These are phyloP conservation scores for Eulemur rufifrons DNA, from an alignment of 2,113 vertebrate species.

Conservation along the genomic window DNA sequence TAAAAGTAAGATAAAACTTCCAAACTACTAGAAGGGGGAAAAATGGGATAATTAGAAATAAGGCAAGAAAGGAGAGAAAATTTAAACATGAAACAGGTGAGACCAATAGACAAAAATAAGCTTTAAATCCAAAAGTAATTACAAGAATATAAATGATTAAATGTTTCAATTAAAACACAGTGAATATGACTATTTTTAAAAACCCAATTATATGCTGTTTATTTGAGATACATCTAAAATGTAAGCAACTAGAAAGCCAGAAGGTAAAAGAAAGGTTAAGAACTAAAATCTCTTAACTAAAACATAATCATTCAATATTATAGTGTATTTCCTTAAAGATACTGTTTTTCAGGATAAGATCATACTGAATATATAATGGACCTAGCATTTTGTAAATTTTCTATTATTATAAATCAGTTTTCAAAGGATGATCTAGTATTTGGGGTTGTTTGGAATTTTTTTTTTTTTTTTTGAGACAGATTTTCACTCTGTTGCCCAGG, in stretches of 20 bases:
- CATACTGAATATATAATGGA: background rate
- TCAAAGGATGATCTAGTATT: background rate
- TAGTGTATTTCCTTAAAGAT: background rate
- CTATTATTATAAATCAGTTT: constrained; percentile 15
- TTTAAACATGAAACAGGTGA: background rate
- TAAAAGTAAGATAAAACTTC: constrained; percentile 1
- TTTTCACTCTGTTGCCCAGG: too few species aligned
- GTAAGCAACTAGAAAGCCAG: background rate
- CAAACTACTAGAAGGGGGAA: background rate
- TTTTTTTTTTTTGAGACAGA: too few species aligned
- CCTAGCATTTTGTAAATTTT: background rate
- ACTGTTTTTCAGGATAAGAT: background rate
- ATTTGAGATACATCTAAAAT: background rate
- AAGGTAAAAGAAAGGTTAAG: background rate
- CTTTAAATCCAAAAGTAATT: background rate
- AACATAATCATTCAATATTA: background rate
- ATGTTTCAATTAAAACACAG: background rate
- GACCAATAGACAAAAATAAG: background rate
- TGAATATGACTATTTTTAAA: background rate
- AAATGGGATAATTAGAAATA: constrained; percentile 2
- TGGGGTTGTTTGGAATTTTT: background rate
- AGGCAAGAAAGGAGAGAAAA: background rate
- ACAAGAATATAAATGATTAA: background rate
- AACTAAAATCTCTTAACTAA: constrained; percentile 26
- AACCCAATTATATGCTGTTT: background rate